Evolutionary conservation across 2,797 vertebrate species (phyloP).

Genomic region (Pampus argenteus): DNA sequence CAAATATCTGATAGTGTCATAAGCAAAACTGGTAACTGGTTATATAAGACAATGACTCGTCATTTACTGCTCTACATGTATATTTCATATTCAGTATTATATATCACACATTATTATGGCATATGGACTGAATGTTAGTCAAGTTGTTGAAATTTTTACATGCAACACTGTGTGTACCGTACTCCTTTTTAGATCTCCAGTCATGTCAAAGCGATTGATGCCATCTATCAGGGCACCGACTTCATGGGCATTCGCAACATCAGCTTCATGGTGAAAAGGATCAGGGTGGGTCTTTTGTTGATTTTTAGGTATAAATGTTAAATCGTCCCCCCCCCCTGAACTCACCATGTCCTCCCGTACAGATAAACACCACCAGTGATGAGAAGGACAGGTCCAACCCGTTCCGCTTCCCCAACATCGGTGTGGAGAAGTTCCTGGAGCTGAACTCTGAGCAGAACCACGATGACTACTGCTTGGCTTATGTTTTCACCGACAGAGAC

Average conservation of each 20-base stretch:
- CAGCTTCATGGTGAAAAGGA: constrained; percentile 99
- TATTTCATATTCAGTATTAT: background rate
- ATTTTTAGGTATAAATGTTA: background rate
- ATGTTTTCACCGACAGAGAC: constrained; percentile 97
- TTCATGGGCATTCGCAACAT: constrained; percentile 98
- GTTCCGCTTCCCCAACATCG: constrained; percentile 97
- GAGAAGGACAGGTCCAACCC: constrained; percentile 94
- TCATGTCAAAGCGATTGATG: constrained; percentile 97
- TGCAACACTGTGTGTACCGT: background rate
- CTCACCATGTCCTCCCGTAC: background rate
- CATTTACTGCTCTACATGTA: background rate
- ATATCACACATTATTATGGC: too few relatives aligned
- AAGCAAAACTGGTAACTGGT: too few relatives aligned
- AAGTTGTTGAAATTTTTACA: background rate
- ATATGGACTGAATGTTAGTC: background rate
- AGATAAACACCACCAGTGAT: constrained; percentile 95
- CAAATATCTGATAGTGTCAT: too few relatives aligned
- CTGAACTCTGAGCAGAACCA: constrained; percentile 99
- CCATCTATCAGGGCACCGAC: constrained; percentile 98
- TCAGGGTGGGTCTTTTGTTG: constrained; percentile 87
- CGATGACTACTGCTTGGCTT: constrained; percentile 97
- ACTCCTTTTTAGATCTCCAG: constrained; percentile 92
- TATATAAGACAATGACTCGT: background rate
- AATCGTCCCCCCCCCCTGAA: constrained; percentile 10
- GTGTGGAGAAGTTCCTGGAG: constrained; percentile 98